Evolutionary conservation across 2,113 vertebrate genomes (phyloP).

Genomic region (Paratilapia polleni): DNA sequence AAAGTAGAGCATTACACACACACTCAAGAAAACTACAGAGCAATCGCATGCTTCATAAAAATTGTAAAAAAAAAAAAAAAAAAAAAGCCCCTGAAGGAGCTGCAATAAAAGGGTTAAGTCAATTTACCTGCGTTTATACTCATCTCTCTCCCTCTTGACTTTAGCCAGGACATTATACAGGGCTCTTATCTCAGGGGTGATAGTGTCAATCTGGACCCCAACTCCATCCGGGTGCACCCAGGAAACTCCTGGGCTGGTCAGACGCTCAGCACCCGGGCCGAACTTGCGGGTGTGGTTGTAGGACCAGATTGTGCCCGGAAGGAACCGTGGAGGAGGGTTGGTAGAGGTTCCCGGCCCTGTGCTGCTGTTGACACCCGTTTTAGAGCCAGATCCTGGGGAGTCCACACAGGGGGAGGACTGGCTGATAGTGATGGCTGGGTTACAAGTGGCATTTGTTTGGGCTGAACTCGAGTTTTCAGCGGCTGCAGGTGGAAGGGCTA

Average conservation of each 20-base stretch:
- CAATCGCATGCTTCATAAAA: background rate
- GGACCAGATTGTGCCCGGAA: slow-evolving; percentile 95
- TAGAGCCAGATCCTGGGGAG: slow-evolving; percentile 66
- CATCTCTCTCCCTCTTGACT: slow-evolving; percentile 95
- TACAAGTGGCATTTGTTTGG: slow-evolving; percentile 35
- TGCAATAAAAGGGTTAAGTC: slow-evolving; percentile 11
- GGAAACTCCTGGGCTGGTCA: slow-evolving; percentile 91
- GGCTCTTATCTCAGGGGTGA: slow-evolving; percentile 97
- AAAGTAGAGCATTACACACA: slow-evolving; percentile 20
- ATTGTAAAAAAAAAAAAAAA: too few species aligned
- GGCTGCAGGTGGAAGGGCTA: slow-evolving; percentile 61
- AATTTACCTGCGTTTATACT: slow-evolving; percentile 94
- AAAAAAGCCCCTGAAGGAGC: background rate
- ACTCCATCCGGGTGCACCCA: slow-evolving; percentile 97
- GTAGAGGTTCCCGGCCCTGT: slow-evolving; percentile 52
- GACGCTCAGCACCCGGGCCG: slow-evolving; percentile 85
- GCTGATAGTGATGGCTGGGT: slow-evolving; percentile 71
- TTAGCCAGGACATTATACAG: slow-evolving; percentile 98
- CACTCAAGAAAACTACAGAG: background rate
- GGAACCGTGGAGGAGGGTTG: slow-evolving; percentile 82
- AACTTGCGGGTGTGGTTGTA: slow-evolving; percentile 91
- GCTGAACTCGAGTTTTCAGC: slow-evolving; percentile 36
- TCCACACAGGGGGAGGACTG: slow-evolving; percentile 75
- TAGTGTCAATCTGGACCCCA: slow-evolving; percentile 98
- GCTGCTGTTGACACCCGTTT: slow-evolving; percentile 30